Evolutionary conservation across 1,140 invertebrate genomes (phyloP).

Genomic region (Colletes gigas): DNA sequence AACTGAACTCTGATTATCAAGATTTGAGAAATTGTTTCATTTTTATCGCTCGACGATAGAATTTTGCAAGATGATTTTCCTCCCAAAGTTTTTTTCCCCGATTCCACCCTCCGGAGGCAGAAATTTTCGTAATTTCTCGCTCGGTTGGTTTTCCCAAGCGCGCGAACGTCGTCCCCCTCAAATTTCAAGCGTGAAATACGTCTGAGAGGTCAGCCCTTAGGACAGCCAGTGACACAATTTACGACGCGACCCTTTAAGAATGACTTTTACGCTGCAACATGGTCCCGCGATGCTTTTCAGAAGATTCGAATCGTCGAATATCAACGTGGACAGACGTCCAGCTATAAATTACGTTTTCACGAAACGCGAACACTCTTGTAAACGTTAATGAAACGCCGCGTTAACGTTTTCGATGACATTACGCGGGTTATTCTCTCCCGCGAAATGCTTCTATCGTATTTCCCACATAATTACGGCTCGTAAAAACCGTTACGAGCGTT

Average conservation of each 20-base stretch:
- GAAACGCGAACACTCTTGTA: too few species aligned
- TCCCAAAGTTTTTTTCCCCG: too few species aligned
- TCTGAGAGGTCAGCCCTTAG: conserved; percentile 37
- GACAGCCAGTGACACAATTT: conserved; percentile 38
- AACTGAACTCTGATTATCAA: neutral
- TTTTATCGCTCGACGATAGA: too few species aligned
- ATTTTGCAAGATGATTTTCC: too few species aligned
- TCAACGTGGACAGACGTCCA: neutral
- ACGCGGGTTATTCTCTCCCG: neutral
- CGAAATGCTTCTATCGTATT: neutral
- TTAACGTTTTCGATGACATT: neutral
- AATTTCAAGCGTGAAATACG: conserved; percentile 37
- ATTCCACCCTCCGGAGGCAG: neutral
- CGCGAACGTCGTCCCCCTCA: neutral
- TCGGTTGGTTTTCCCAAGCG: conserved; percentile 13
- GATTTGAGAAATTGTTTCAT: too few species aligned
- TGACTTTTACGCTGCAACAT: conserved; percentile 6
- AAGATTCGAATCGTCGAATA: neutral
- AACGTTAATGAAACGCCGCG: conserved; percentile 9
- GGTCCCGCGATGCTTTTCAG: neutral
- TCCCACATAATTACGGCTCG: conserved; percentile 6
- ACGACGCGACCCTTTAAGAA: conserved; percentile 15
- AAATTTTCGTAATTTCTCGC: conserved; percentile 28
- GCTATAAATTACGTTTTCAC: neutral
- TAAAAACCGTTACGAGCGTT: conserved; percentile 27